These are phyloP conservation scores for Eonycteris spelaea DNA, from an alignment of 2,113 vertebrate genomes.

Conservation along the genomic window DNA sequence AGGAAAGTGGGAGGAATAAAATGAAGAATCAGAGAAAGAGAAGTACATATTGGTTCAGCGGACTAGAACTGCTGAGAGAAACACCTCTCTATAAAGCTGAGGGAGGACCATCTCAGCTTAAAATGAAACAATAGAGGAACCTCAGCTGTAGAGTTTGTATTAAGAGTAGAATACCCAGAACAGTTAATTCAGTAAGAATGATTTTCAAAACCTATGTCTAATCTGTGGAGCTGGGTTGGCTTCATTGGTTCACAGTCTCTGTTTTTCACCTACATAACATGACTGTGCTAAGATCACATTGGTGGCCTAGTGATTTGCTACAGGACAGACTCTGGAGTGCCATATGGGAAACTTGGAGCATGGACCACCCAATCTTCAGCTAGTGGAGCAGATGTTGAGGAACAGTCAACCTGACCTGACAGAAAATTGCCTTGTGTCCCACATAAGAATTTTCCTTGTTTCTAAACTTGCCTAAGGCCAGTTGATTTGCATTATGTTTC, in stretches of 20 bases:
- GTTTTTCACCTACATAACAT: neutral
- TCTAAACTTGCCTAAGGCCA: conserved; percentile 37
- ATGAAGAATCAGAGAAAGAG: neutral
- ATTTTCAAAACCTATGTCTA: neutral
- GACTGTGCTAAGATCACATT: neutral
- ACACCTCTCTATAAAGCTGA: neutral
- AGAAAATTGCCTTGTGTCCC: neutral
- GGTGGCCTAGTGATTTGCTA: neutral
- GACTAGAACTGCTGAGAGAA: neutral
- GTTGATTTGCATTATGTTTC: conserved; percentile 42
- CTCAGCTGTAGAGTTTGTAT: neutral
- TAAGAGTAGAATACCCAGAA: neutral
- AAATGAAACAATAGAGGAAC: neutral
- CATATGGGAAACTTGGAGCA: neutral
- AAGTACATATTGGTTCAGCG: neutral
- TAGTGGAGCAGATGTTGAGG: neutral
- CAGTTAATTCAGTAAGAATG: neutral
- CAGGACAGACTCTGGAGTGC: neutral
- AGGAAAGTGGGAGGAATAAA: neutral
- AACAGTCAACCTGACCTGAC: neutral
- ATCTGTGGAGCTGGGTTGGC: neutral
- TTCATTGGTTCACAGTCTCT: neutral
- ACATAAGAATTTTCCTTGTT: conserved; percentile 35
- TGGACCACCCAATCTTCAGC: neutral
- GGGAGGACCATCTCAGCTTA: neutral